Evolutionary conservation across 2,888 invertebrate species (phyloP), one percentile per base, ranked within the genome.

Genomic region (Drosophila fungiperda): DNA sequence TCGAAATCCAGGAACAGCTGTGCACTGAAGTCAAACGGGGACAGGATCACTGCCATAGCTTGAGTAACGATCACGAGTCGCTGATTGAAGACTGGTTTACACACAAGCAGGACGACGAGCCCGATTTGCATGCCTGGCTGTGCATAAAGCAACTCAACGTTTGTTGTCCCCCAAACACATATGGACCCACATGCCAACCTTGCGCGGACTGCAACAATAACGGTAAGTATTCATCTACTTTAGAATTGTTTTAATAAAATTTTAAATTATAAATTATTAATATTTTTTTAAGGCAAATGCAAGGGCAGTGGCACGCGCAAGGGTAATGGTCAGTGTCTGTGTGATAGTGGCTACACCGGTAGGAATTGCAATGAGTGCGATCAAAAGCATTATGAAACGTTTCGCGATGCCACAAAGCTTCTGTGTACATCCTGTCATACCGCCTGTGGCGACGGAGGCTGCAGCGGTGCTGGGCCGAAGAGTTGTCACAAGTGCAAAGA

Each of bases 1-100:
- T 97, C 17, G 99, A 99, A 93, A 97, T 99, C 62, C 97, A 98
- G 93, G 98, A 99, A 89, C 94, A 95, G 29, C 93, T 98, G 9
- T 99, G 99, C 92, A 94, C 95, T 20, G 97, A 97, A 72, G 94
- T 96, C 0, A 94, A 94, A 53, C 95, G 95, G 77, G 95, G 96
- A 40, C 95, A 96, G 81, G 94, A 95, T 48, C 96, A 98, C 93
- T 99, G 99, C 91, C 96, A 97, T 87, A 94, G 95, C n/a, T 93
- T 98, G 85, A 95, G 97, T 48, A 98, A 97, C 91, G 96, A 97
- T 80, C 94, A 97, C 80, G 98, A 99, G 91, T 95, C 95, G 74
- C 93, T 94, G 7, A 94, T 99, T 57, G 98, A 98, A 92, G 95
- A 96, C 40, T 99, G 98, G 98, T 99, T 98, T 96, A 95, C 96